Evolutionary conservation across 2,888 invertebrate genomes (phyloP).

Genomic region (Ctenicera cuprea): DNA sequence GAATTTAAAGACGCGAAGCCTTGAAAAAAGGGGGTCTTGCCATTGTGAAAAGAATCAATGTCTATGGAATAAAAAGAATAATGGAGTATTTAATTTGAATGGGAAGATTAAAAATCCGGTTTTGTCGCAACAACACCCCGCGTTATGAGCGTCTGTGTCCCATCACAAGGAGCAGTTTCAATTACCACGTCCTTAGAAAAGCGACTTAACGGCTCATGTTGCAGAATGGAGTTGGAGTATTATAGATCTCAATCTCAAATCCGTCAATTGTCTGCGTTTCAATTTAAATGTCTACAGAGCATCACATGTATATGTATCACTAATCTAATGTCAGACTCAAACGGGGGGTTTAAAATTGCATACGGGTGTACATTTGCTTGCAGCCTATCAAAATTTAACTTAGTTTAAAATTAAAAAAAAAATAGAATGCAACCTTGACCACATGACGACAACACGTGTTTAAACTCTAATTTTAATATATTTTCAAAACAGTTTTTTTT

Average conservation of each 20-base stretch:
- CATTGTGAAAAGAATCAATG: conserved; percentile 27
- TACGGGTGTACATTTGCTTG: no score
- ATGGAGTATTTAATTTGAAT: conserved; percentile 69
- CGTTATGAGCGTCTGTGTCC: conserved; percentile 60
- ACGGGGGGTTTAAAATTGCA: conserved; percentile 47
- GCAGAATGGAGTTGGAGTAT: conserved; percentile 68
- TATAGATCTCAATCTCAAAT: conserved; percentile 70
- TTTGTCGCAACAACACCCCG: conserved; percentile 62
- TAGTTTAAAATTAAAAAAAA: no score
- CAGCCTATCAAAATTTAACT: no score
- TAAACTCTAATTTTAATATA: no score
- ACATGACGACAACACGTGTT: no score
- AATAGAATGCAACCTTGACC: no score
- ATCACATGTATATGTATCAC: conserved; percentile 43
- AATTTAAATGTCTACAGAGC: conserved; percentile 57
- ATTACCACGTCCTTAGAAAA: conserved; percentile 70
- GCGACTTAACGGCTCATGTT: conserved; percentile 70
- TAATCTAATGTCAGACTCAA: conserved; percentile 47
- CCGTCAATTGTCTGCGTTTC: conserved; percentile 68
- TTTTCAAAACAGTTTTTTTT: no score
- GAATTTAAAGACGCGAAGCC: conserved; percentile 39
- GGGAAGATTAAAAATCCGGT: conserved; percentile 67
- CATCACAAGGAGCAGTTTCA: conserved; percentile 67
- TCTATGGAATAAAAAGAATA: conserved; percentile 56
- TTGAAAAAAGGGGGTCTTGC: conserved; percentile 16